Base-by-base conservation (phyloP, 1,140 invertebrate species). In the Drosophila tsacasi region DNA sequence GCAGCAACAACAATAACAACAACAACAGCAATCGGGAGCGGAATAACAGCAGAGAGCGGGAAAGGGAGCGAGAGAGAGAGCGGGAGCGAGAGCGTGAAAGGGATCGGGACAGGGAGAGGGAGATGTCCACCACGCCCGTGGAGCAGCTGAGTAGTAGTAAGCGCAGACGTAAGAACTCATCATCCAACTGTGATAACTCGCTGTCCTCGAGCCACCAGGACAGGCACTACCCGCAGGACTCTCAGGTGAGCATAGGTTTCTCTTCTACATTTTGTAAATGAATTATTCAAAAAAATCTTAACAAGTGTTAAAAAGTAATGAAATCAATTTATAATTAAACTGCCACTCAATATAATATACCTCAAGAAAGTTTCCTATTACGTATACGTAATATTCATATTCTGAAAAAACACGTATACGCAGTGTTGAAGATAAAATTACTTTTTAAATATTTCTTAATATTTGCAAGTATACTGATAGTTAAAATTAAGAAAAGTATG, bases 91-190 rank as follows among this genome's bases (percentile, higher is more conserved):
- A 85, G 42, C 74, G 82, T 40, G 83, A 82, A 67, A 52, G 82
- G 55, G 89, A 93, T 60, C 79, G 91, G 39, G 92, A 73, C 66
- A 73, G 71, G 42, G 75, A 93, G 60, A 82, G 92, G 63, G 92
- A 93, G 78, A 81, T 92, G 64, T 93, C 92, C 57, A 93, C 92
- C 44, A 93, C 92, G 69, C 92, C 92, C 59, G 92, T 92, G 50
- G 92, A 93, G 65, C 94, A 94, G 85, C 85, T 87, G 66, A 87
- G 91, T 93, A 94, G 94, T 75, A 95, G 95, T 92, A 95, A 95
- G 92, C 94, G 95, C 91, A 96, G 96, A 95, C 94, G 95, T 93
- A 96, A 96, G 92, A 94, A 94, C 82, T 96, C 95, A 84, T 94
- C 94, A 84, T 94, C 94, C 91, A 95, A 94, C 94, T 96, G 95